These are phyloP conservation scores for Pycnomerus fuliginosus DNA, from an alignment of 2,888 invertebrate species.

Conservation along the genomic window DNA sequence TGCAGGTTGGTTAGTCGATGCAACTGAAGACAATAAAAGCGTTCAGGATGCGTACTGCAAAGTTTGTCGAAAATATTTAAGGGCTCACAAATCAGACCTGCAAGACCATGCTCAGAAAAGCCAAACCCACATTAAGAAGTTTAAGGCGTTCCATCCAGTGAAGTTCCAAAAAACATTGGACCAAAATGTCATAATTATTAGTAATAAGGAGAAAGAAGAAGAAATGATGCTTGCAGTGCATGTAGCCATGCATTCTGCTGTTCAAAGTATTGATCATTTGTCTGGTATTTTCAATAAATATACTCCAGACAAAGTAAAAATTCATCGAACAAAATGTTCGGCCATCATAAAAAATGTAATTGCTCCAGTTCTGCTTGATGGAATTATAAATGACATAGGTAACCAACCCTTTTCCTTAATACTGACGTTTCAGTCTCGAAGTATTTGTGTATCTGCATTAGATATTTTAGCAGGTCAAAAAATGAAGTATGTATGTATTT, in stretches of 20 bases:
- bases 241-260: not conserved
- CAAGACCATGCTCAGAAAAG: slow-evolving; percentile 1
- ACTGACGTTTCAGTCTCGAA: slow-evolving; percentile 24
- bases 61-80: not conserved
- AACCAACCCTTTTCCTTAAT: slow-evolving; percentile 7
- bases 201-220: slow-evolving; percentile 1
- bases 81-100: not conserved
- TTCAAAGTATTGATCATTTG: slow-evolving; percentile 2
- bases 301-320: slow-evolving; percentile 1
- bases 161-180: slow-evolving; percentile 2
- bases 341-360: slow-evolving; percentile 5
- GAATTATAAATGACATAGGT: slow-evolving; percentile 1
- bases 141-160: not conserved
- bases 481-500: slow-evolving; percentile 22
- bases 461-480: slow-evolving; percentile 24
- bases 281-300: slow-evolving; percentile 1
- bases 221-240: slow-evolving; percentile 1
- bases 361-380: not conserved
- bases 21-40: not conserved
- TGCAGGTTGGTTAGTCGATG: slow-evolving; percentile 2
- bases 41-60: slow-evolving; percentile 1
- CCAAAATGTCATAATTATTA: slow-evolving; percentile 1
- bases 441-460: slow-evolving; percentile 26
- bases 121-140: no score
- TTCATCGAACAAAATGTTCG: slow-evolving; percentile 5